Base-by-base conservation (phyloP, 1,140 invertebrate genomes). In the Cydia amplana region DNA sequence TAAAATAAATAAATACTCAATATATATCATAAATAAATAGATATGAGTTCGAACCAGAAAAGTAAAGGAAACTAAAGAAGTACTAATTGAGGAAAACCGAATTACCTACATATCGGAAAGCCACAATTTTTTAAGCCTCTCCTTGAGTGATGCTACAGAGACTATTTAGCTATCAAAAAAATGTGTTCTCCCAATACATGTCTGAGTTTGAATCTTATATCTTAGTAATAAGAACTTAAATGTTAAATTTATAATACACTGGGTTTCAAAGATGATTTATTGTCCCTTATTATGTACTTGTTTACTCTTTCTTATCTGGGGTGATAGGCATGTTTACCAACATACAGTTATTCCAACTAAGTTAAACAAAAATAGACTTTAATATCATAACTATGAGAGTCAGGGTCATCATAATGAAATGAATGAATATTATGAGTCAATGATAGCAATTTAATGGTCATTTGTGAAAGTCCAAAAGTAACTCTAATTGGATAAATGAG, bases 281-380 rank as follows among this genome's bases (percentile, higher is more conserved):
- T 60, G 16, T 60, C 18, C 12, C 20, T 23, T 12, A 6, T 3
- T 7, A 60, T 40, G n/a, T 40, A 40, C 55, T 23, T 23, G 55
- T 60, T 60, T 60, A 60, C 55, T 4, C n/a, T 60, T 20, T 60
- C 55, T 60, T 60, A 60, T 60, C 55, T 60, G 10, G 23, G 20
- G 7, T 60, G 55, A 60, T 60, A 60, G 23, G 6, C 9, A 10
- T 60, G 55, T 60, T 23, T 60, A 60, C 55, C 55, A 60, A 60
- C 55, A 60, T 60, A 60, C 18, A 60, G 51, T 14, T 60, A 23
- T n/a, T 12, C 20, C 18, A 23, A 4, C 18, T 10, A 14, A 14
- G n/a, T 51, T 51, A 18, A 51, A 10, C 49, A 5, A 60, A 60
- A 60, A 23, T 60, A 60, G 9, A 23, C 55, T 23, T 12, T 60